Conservation (phyloP, 2,113 vertebrate genomes). For the Crotophaga sulcirostris region DNA sequence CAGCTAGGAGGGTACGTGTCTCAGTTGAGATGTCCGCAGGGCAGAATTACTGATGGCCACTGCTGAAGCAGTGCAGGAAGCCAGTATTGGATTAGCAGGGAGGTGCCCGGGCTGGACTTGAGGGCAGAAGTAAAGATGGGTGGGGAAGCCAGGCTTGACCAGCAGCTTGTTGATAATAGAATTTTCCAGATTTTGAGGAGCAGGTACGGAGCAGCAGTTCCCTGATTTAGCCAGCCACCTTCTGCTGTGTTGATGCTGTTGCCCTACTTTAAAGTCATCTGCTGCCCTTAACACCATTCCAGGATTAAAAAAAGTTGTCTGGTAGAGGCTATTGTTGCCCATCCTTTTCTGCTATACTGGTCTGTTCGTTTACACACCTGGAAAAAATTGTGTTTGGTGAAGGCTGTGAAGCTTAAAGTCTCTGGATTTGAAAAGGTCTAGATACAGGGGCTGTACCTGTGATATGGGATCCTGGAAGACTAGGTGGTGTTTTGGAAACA, state of each 20-base stretch:
- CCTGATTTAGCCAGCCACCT: background rate
- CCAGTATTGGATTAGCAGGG: background rate
- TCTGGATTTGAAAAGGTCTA: background rate
- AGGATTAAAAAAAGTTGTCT: background rate
- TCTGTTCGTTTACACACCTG: background rate
- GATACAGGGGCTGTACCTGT: background rate
- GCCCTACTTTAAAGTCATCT: background rate
- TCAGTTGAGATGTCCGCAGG: background rate
- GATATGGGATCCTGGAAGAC: background rate
- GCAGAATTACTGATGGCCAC: background rate
- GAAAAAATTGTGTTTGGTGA: background rate
- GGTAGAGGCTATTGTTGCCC: background rate
- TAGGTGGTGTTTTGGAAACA: background rate
- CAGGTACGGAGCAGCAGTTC: background rate
- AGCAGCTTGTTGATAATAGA: background rate
- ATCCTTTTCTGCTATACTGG: background rate
- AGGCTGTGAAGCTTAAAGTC: background rate
- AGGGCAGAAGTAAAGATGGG: background rate
- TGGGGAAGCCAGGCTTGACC: background rate
- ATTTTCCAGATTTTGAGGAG: background rate
- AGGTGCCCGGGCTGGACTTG: background rate
- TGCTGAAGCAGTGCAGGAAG: background rate
- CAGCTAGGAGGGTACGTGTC: background rate
- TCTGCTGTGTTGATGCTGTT: background rate
- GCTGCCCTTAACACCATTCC: background rate